Conservation (phyloP, 1,140 invertebrate species). For the Calliphora vicina region DNA sequence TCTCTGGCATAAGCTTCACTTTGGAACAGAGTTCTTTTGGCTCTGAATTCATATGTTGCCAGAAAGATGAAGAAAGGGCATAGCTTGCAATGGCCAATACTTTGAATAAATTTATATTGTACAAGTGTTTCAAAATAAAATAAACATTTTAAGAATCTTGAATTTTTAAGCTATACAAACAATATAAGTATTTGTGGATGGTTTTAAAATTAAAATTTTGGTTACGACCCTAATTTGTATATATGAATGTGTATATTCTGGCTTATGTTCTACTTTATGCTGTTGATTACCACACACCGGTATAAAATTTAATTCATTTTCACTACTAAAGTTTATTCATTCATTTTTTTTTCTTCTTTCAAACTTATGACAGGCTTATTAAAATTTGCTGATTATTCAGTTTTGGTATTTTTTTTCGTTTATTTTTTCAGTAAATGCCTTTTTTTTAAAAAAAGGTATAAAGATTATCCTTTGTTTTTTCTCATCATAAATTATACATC, state of each 20-base stretch:
- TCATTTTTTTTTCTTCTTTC: neutral
- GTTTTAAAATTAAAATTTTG: too few species aligned
- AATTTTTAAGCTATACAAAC: too few species aligned
- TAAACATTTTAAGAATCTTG: too few species aligned
- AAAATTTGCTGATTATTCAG: constrained; percentile 28
- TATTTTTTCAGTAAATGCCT: neutral
- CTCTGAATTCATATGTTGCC: too few species aligned
- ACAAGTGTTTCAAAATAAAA: too few species aligned
- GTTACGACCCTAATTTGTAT: too few species aligned
- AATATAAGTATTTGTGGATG: too few species aligned
- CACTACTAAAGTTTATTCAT: neutral
- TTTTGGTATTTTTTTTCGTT: neutral
- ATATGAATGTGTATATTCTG: neutral
- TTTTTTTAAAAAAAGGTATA: neutral
- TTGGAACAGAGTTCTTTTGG: too few species aligned
- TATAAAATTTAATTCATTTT: constrained; percentile 1
- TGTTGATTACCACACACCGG: neutral
- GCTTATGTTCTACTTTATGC: neutral
- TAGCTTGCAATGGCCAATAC: too few species aligned
- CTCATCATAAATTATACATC: neutral
- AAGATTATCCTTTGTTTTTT: neutral
- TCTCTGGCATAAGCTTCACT: too few species aligned
- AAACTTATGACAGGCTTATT: constrained; percentile 34
- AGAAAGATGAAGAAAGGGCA: too few species aligned
- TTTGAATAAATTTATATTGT: too few species aligned